phyloP scores from a whole-genome alignment of 2,113 vertebrate genomes.

The Microcebus ravelobensis region DNA sequence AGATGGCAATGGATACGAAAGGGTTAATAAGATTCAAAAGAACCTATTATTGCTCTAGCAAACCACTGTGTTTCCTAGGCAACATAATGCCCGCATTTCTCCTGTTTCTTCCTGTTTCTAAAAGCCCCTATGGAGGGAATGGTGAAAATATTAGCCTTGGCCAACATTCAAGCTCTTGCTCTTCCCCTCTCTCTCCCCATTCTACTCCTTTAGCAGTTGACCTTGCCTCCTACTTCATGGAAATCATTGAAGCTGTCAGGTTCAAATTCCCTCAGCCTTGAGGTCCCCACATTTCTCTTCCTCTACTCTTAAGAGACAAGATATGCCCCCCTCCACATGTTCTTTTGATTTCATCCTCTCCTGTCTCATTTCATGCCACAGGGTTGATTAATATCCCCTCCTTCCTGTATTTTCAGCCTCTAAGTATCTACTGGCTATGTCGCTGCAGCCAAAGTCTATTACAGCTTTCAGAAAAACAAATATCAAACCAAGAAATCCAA shows the following conservation, averaged over 20 bases:
- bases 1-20: constrained; percentile 11
- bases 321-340: neutral
- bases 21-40: constrained; percentile 71
- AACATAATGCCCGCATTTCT: constrained; percentile 67
- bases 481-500: constrained; percentile 33
- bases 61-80: constrained; percentile 76
- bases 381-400: neutral
- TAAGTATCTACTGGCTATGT: neutral
- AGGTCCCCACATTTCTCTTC: neutral
- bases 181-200: neutral
- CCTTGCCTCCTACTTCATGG: constrained; percentile 36
- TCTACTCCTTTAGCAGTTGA: neutral
- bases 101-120: constrained; percentile 65
- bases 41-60: constrained; percentile 63
- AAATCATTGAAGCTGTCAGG: neutral
- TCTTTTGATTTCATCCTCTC: constrained; percentile 32
- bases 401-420: constrained; percentile 7
- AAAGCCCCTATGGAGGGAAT: constrained; percentile 67
- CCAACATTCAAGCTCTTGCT: constrained; percentile 49
- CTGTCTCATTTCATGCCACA: neutral
- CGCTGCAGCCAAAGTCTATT: neutral
- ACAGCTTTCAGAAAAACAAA: constrained; percentile 42
- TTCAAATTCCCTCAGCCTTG: constrained; percentile 12
- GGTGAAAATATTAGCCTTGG: constrained; percentile 79
- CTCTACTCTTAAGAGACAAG: neutral